Percentiles rank a stretch among this genome's conserved stretches.
phyloP scores from a whole-genome alignment of 2,888 invertebrate species.

The Aphidoletes aphidimyza region DNA sequence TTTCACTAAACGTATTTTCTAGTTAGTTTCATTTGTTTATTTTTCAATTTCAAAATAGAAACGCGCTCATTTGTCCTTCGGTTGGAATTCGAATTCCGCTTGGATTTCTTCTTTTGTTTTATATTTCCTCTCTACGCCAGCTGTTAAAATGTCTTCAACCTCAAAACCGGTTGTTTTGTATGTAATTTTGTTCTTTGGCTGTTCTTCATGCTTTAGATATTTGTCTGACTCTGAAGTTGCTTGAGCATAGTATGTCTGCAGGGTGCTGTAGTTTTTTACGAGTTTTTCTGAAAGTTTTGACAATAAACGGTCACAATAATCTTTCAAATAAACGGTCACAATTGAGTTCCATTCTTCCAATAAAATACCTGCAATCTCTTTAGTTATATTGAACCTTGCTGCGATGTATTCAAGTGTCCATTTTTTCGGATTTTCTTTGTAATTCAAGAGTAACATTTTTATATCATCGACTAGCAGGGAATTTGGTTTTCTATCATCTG shows the following conservation, averaged over 20 bases:
- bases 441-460: background rate
- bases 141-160: background rate
- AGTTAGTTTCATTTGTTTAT: too few species aligned
- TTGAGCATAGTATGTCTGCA: background rate
- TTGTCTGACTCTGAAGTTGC: background rate
- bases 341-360: too few species aligned
- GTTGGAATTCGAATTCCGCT: background rate
- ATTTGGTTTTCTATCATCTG: background rate
- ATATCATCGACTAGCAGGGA: background rate
- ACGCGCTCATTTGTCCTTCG: too few species aligned
- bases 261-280: background rate
- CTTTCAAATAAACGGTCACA: too few species aligned
- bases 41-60: too few species aligned
- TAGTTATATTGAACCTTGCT: background rate
- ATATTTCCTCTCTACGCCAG: background rate
- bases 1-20: conserved; percentile 15
- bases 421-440: background rate
- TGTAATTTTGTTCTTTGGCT: background rate
- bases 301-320: too few species aligned
- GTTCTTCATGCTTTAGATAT: background rate
- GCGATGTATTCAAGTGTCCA: background rate
- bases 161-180: background rate
- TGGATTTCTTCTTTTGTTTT: background rate
- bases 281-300: background rate
- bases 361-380: background rate